phyloP scores from a whole-genome alignment of 2,888 invertebrate genomes.

The Watsonalla binaria region DNA sequence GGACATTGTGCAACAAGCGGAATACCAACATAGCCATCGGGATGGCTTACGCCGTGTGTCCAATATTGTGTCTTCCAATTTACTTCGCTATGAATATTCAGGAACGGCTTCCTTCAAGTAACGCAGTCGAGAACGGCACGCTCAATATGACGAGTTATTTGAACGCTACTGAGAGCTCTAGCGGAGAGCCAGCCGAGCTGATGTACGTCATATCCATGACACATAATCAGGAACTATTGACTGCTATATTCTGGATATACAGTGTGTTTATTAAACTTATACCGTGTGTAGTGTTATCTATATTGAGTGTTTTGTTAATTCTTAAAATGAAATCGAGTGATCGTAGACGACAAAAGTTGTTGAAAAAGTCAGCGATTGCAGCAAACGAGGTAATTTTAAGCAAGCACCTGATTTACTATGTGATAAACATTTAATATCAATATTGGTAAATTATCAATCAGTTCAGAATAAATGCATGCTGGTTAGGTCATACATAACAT shows the following conservation, averaged over 20 bases:
- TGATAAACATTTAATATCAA: too few relatives aligned
- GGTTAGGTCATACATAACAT: too few relatives aligned
- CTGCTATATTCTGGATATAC: conserved; percentile 93
- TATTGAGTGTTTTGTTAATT: conserved; percentile 87
- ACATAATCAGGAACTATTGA: conserved; percentile 79
- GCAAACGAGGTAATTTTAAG: conserved; percentile 54
- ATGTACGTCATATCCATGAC: conserved; percentile 83
- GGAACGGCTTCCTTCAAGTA: conserved; percentile 41
- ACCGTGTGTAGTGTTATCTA: conserved; percentile 92
- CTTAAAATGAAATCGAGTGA: conserved; percentile 89
- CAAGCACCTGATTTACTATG: not conserved
- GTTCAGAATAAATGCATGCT: too few relatives aligned
- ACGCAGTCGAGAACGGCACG: conserved; percentile 32
- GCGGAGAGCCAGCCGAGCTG: conserved; percentile 49
- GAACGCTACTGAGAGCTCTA: conserved; percentile 30
- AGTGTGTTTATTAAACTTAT: conserved; percentile 94
- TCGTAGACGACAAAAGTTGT: conserved; percentile 84
- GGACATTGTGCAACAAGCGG: conserved; percentile 88
- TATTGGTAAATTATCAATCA: too few relatives aligned
- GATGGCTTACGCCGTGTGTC: conserved; percentile 88
- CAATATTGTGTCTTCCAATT: conserved; percentile 90
- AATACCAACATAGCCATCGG: conserved; percentile 87
- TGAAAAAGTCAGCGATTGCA: conserved; percentile 67
- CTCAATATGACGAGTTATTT: conserved; percentile 32
- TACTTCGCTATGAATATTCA: conserved; percentile 87